A percentile compares a stretch with the other conserved stretches of the same genome.
These are phyloP conservation scores for Hydrolagus affinis DNA, from an alignment of 2,113 vertebrate species.

Conservation along the genomic window DNA sequence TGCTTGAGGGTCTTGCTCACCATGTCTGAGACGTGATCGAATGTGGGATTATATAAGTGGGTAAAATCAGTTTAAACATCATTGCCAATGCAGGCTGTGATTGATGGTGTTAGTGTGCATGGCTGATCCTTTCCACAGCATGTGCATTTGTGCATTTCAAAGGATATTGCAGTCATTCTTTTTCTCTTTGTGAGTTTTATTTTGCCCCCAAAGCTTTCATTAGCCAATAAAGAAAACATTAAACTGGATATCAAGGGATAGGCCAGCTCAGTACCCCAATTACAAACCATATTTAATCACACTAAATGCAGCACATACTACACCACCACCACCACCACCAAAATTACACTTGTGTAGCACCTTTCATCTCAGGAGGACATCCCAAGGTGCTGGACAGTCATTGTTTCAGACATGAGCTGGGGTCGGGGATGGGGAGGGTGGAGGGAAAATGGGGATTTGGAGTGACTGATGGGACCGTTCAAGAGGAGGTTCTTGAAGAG, in stretches of 20 bases:
- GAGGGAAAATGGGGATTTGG: too few relatives aligned
- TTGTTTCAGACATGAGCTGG: too few relatives aligned
- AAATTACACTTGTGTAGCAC: too few relatives aligned
- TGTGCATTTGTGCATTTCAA: neutral
- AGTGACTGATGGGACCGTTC: too few relatives aligned
- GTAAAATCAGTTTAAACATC: neutral
- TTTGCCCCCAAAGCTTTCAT: neutral
- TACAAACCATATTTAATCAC: neutral
- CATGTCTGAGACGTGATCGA: neutral
- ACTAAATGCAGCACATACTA: neutral
- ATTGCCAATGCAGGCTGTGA: neutral
- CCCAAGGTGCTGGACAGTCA: too few relatives aligned
- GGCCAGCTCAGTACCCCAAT: neutral
- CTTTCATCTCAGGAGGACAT: too few relatives aligned
- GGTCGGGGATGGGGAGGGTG: too few relatives aligned
- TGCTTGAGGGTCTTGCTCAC: neutral
- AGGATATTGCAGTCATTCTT: neutral
- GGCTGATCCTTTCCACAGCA: neutral
- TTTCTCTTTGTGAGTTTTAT: neutral
- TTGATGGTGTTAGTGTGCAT: neutral
- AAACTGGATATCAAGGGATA: neutral
- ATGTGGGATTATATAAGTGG: neutral
- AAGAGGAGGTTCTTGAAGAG: too few relatives aligned
- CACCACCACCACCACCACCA: too few relatives aligned
- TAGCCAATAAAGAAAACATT: neutral